A percentile compares a stretch with the other conserved stretches of the same genome.
phyloP scores from a whole-genome alignment of 2,113 vertebrate genomes.

The Leptobrachium leishanense region DNA sequence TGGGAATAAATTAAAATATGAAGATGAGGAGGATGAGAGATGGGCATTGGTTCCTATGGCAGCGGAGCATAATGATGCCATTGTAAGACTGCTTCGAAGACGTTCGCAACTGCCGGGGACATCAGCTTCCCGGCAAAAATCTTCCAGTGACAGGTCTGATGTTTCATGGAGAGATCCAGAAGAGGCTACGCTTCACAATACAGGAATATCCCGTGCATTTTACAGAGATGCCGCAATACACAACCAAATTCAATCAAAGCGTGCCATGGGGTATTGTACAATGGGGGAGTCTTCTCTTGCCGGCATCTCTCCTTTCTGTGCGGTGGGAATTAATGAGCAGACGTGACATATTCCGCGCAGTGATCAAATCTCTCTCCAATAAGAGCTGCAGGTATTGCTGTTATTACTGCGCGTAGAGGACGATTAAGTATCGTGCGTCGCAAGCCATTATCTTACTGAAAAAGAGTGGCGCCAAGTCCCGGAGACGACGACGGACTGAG shows the following conservation, averaged over 20 bases:
- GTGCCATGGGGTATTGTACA: no score
- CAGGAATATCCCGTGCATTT: neutral
- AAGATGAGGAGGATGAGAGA: conserved; percentile 32
- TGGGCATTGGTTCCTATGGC: conserved; percentile 44
- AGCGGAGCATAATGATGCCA: conserved; percentile 43
- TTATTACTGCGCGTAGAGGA: neutral
- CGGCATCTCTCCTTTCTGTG: neutral
- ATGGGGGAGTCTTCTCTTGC: no score
- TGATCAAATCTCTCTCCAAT: neutral
- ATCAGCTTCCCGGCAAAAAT: conserved; percentile 17
- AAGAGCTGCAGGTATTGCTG: neutral
- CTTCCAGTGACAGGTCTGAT: neutral
- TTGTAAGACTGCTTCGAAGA: conserved; percentile 29
- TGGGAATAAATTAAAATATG: conserved; percentile 46
- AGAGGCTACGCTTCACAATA: neutral
- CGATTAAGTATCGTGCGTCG: neutral
- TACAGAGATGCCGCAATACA: neutral
- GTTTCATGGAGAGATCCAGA: neutral
- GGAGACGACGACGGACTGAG: neutral
- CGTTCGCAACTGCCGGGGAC: conserved; percentile 16
- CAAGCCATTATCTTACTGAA: neutral
- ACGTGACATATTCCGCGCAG: neutral
- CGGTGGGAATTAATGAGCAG: neutral
- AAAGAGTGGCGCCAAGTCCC: neutral
- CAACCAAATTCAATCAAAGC: no score